Conservation (phyloP, 2,888 invertebrate species). For the Baronia brevicornis region DNA sequence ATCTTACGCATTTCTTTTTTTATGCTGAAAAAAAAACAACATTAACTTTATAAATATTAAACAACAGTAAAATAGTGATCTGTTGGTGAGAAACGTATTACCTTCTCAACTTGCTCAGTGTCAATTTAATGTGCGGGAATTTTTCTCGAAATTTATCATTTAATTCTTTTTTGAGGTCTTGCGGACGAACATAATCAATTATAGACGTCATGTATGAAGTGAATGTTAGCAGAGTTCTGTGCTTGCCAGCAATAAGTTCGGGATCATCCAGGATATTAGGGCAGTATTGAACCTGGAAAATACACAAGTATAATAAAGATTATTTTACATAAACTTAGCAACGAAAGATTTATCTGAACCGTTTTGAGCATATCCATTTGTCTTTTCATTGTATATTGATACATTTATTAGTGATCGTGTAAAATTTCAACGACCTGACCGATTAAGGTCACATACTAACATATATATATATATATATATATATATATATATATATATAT, state of each 20-base stretch:
- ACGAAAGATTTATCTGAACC: not conserved
- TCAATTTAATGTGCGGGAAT: conserved; percentile 95
- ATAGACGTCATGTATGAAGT: conserved; percentile 96
- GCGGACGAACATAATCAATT: conserved; percentile 96
- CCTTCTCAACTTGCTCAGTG: conserved; percentile 97
- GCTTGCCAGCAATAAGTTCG: conserved; percentile 91
- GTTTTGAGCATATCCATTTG: not conserved
- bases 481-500: no score
- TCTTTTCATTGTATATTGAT: no score
- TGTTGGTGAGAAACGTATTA: conserved; percentile 39
- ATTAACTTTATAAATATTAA: not conserved
- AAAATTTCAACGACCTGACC: no score
- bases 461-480: no score
- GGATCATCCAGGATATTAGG: conserved; percentile 96
- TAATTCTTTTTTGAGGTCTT: conserved; percentile 95
- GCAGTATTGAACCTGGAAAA: conserved; percentile 79
- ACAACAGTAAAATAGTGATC: conserved; percentile 3
- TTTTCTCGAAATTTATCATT: conserved; percentile 97
- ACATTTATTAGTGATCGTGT: no score
- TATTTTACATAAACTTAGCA: not conserved
- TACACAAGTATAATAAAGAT: conserved; percentile 1
- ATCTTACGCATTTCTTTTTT: conserved; percentile 97
- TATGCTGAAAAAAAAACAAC: conserved; percentile 76
- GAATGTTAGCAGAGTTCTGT: conserved; percentile 89
- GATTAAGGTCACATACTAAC: no score